Conservation (phyloP, 2,888 invertebrate species). For the Hirtodrosophila confusa region DNA sequence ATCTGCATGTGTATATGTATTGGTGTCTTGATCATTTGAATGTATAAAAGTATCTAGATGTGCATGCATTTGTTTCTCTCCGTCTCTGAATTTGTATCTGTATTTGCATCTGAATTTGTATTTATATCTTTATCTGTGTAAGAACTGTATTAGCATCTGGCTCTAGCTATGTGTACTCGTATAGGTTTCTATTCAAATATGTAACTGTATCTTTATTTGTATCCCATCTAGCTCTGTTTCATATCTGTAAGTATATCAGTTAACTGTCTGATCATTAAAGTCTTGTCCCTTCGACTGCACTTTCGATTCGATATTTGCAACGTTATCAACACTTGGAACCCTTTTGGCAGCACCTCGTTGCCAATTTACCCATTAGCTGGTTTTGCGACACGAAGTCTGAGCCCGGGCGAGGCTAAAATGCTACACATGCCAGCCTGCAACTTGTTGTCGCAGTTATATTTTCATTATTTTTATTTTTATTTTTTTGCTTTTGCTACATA, state of each 20-base stretch:
- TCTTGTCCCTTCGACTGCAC: too few relatives aligned
- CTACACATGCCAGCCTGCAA: conserved; percentile 53
- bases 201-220: background rate
- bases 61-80: background rate
- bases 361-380: conserved; percentile 9
- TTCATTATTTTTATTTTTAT: too few relatives aligned
- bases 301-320: conserved; percentile 12
- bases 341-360: conserved; percentile 56
- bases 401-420: conserved; percentile 54
- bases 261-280: too few relatives aligned
- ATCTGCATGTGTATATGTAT: too few relatives aligned
- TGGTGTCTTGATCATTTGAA: too few relatives aligned
- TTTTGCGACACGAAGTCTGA: conserved; percentile 4
- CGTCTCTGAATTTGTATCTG: background rate
- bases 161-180: background rate
- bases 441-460: conserved; percentile 47
- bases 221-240: too few relatives aligned
- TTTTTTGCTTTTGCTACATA: conserved; percentile 52
- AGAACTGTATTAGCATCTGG: too few relatives aligned
- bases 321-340: conserved; percentile 55
- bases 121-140: background rate
- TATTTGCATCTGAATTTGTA: background rate
- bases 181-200: background rate
- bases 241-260: too few relatives aligned
- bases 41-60: too few relatives aligned